A percentile compares a stretch with the other conserved stretches of the same genome.
Evolutionary conservation across 2,797 vertebrate species (phyloP).

Genomic region (Megaceryle alcyon): DNA sequence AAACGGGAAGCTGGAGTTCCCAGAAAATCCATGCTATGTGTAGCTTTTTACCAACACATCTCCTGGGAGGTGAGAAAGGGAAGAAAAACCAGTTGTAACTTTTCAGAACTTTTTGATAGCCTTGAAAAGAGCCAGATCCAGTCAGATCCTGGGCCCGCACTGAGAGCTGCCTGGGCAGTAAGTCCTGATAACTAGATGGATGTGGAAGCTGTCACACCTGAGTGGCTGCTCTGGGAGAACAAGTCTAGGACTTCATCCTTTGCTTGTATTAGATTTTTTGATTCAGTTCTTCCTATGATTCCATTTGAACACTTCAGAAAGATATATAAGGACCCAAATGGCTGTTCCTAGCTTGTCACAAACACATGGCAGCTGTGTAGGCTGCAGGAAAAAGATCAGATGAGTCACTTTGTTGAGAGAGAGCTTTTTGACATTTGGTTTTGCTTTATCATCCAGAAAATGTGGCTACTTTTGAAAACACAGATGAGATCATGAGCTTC

Average conservation of each 20-base stretch:
- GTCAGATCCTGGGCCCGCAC: neutral
- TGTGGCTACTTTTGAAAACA: neutral
- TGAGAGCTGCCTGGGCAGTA: neutral
- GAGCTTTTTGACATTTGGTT: neutral
- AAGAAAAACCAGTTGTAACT: neutral
- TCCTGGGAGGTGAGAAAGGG: neutral
- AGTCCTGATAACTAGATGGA: neutral
- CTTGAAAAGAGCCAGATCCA: neutral
- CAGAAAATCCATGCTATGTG: accelerated
- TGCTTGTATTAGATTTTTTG: neutral
- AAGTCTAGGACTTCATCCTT: neutral
- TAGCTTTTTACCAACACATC: neutral
- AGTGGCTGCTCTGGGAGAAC: neutral
- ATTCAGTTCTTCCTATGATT: neutral
- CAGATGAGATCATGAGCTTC: neutral
- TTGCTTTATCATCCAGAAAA: neutral
- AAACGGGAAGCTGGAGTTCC: neutral
- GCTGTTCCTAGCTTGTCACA: neutral
- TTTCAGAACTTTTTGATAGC: neutral
- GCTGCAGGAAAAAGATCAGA: neutral
- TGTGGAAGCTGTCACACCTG: neutral
- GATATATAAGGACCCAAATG: neutral
- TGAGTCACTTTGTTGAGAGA: neutral
- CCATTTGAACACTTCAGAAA: neutral
- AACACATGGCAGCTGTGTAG: neutral